Base-by-base conservation (phyloP, 2,888 invertebrate species). In the Labia minor region DNA sequence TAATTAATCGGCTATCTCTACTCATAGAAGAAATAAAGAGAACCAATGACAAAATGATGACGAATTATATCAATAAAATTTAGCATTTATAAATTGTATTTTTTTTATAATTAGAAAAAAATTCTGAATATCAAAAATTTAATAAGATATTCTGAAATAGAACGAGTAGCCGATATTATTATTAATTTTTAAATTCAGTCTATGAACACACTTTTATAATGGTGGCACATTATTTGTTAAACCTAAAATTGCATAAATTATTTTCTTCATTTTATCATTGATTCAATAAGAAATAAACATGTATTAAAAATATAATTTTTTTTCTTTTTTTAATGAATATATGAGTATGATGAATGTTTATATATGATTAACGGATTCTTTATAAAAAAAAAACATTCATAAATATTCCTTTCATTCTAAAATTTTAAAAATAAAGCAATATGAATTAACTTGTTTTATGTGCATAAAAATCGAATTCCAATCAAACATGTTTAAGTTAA, bases 11-110 rank as follows among this genome's bases (percentile, higher is more conserved):
- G 49, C 49, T 49, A 11, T 14, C 49, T 49, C 16, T 49, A 16
- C 3, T 49, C 26, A 49, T 49, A 49, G 6, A 49, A 49, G 49
- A 49, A 14, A 49, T 49, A 49, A 33, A 33, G 33, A 49, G 49
- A 49, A 49, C 49, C 49, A 49, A 49, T 49, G 49, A 49, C 49
- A 49, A 49, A 49, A 49, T 49, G 49, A 49, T 14, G 49, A 49
- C 26, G 8, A 26, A 26, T 26, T 26, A n/a, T n/a, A n/a, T n/a
- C n/a, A n/a, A n/a, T n/a, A n/a, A n/a, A n/a, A n/a, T n/a, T n/a
- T n/a, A n/a, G n/a, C n/a, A n/a, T n/a, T n/a, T n/a, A n/a, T n/a
- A n/a, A n/a, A n/a, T n/a, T n/a, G n/a, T n/a, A n/a, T 33, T 33
- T 33, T 33, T 33, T 33, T 33, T 33, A n/a, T n/a, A n/a, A n/a